phyloP scores from a whole-genome alignment of 2,888 invertebrate genomes.

The Acrobasis repandana region DNA sequence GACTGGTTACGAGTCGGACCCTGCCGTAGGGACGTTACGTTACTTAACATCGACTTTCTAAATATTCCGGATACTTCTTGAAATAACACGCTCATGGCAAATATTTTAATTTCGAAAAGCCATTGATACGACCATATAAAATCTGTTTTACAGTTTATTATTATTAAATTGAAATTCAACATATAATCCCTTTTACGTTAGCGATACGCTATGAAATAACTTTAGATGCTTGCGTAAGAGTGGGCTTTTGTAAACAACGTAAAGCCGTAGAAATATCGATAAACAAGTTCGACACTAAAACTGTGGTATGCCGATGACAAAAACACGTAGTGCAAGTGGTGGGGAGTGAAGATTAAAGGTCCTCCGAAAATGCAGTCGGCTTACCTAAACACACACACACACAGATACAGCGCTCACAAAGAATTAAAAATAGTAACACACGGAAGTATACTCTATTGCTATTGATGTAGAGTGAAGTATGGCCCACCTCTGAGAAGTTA shows the following conservation, averaged over 20 bases:
- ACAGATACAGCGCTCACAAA: conserved; percentile 63
- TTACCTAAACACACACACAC: conserved; percentile 68
- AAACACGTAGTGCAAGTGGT: conserved; percentile 63
- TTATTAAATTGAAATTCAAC: not conserved
- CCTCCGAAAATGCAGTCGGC: conserved; percentile 75
- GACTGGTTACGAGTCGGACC: conserved; percentile 80
- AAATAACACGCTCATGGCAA: conserved; percentile 44
- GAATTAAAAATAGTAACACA: conserved; percentile 36
- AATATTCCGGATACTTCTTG: conserved; percentile 72
- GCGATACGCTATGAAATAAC: conserved; percentile 21
- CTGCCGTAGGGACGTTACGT: conserved; percentile 75
- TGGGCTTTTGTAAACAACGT: conserved; percentile 39
- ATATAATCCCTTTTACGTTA: not conserved
- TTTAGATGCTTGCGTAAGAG: conserved; percentile 34
- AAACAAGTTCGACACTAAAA: conserved; percentile 52
- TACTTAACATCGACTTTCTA: conserved; percentile 77
- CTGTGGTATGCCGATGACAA: conserved; percentile 70
- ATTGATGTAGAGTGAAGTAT: conserved; percentile 47
- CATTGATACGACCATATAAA: conserved; percentile 3
- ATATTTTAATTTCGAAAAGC: conserved; percentile 26
- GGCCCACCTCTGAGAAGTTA: conserved; percentile 32
- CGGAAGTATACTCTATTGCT: conserved; percentile 45
- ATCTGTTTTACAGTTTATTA: conserved; percentile 1
- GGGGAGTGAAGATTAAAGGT: conserved; percentile 67
- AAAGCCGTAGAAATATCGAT: conserved; percentile 45